Evolutionary conservation across 2,113 vertebrate species (phyloP).

Genomic region (Miniopterus natalensis): DNA sequence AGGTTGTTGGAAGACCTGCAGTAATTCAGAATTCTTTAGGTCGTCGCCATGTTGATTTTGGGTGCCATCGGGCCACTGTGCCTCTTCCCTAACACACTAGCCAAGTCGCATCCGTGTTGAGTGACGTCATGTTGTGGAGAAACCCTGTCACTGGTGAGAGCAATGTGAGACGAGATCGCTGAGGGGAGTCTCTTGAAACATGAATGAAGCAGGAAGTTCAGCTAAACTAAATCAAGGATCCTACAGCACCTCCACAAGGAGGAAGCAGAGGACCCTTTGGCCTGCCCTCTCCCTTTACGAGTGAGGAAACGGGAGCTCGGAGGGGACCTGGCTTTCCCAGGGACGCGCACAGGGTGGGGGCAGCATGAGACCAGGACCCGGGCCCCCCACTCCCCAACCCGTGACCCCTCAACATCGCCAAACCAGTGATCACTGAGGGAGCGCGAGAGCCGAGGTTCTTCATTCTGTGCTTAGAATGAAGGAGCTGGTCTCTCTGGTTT

Average conservation of each 20-base stretch:
- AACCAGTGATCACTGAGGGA: too few species aligned
- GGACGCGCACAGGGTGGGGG: neutral
- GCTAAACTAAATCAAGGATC: neutral
- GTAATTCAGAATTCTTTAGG: neutral
- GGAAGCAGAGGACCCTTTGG: neutral
- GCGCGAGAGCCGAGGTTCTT: neutral
- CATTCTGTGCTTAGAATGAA: neutral
- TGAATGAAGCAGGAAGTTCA: neutral
- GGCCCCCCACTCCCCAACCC: neutral
- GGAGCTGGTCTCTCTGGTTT: neutral
- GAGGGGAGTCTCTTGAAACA: neutral
- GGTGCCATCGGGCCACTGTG: too few species aligned
- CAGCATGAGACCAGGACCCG: neutral
- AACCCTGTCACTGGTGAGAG: neutral
- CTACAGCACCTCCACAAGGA: neutral
- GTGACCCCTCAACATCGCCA: neutral
- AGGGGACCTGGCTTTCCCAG: neutral
- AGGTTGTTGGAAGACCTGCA: neutral
- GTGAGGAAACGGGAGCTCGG: neutral
- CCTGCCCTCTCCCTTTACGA: neutral
- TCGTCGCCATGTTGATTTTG: neutral
- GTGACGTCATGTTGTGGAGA: neutral
- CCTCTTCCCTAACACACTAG: neutral
- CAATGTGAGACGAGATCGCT: neutral
- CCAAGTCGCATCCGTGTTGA: fast-evolving